Conservation (phyloP, 2,113 vertebrate genomes). For the Calcarius ornatus region DNA sequence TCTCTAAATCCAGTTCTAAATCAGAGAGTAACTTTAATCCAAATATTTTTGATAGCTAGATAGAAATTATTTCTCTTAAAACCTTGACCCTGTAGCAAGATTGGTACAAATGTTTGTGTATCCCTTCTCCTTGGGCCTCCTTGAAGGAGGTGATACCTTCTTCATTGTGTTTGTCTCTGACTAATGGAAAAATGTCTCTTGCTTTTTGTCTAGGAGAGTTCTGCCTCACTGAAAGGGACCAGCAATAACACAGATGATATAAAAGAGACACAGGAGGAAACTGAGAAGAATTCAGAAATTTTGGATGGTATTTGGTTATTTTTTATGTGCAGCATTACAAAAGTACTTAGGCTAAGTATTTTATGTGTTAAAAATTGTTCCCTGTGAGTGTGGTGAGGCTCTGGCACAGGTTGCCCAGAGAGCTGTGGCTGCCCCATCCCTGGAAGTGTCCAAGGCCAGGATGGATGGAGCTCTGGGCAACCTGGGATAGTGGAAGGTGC, state of each 20-base stretch:
- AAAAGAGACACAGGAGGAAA: background rate
- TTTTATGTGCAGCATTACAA: background rate
- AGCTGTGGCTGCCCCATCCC: background rate
- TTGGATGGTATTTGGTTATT: constrained; percentile 10
- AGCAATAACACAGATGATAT: background rate
- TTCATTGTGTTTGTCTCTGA: background rate
- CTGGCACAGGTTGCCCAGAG: background rate
- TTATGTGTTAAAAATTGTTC: background rate
- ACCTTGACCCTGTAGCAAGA: background rate
- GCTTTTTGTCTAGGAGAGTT: constrained; percentile 15
- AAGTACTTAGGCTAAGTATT: background rate
- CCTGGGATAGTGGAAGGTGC: background rate
- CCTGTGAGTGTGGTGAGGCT: fast-evolving
- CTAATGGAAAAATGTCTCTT: background rate
- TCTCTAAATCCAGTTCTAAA: background rate
- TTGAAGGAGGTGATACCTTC: background rate
- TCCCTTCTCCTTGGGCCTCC: background rate
- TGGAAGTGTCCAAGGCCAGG: background rate
- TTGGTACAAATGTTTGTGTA: background rate
- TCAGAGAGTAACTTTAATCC: background rate
- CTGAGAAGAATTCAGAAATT: background rate
- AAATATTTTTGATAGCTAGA: background rate
- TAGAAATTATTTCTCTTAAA: background rate
- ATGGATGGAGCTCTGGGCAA: fast-evolving
- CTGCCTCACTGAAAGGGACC: constrained; percentile 3